A percentile compares a stretch with the other conserved stretches of the same genome.
Evolutionary conservation across 2,797 vertebrate species (phyloP).

Genomic region (Sebastiscus tertius): DNA sequence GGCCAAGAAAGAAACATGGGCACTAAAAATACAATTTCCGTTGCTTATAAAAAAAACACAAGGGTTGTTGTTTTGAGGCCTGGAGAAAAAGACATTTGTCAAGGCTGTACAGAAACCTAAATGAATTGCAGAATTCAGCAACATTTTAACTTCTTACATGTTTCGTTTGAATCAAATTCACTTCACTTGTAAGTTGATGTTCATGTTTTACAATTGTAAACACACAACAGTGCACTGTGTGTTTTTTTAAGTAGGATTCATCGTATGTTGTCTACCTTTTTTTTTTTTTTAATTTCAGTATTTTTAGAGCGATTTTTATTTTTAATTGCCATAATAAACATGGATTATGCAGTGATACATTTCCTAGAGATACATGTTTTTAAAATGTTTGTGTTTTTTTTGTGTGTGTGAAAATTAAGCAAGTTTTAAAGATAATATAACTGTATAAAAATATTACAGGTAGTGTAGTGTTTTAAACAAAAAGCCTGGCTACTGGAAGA

Average conservation of each 20-base stretch:
- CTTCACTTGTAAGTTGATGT: neutral
- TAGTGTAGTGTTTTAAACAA: neutral
- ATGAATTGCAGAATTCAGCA: constrained; percentile 8
- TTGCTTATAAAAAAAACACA: constrained; percentile 52
- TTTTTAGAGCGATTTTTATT: neutral
- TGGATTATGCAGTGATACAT: neutral
- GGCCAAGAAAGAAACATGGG: constrained; percentile 55
- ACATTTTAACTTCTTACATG: constrained; percentile 1
- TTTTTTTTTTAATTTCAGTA: neutral
- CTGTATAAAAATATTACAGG: neutral
- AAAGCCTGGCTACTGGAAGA: neutral
- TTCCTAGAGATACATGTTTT: neutral
- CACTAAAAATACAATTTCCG: constrained; percentile 58
- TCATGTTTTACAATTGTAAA: neutral
- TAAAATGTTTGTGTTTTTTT: neutral
- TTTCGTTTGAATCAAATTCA: constrained; percentile 1
- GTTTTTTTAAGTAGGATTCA: neutral
- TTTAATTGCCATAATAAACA: neutral
- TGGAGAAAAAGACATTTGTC: constrained; percentile 12
- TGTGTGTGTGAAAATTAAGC: neutral
- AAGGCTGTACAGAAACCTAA: constrained; percentile 9
- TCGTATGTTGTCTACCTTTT: neutral
- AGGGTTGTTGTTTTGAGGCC: constrained; percentile 41
- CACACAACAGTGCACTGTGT: neutral
- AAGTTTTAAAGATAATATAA: neutral